Conservation (phyloP, 2,113 vertebrate genomes). For the Actenoides hombroni region DNA sequence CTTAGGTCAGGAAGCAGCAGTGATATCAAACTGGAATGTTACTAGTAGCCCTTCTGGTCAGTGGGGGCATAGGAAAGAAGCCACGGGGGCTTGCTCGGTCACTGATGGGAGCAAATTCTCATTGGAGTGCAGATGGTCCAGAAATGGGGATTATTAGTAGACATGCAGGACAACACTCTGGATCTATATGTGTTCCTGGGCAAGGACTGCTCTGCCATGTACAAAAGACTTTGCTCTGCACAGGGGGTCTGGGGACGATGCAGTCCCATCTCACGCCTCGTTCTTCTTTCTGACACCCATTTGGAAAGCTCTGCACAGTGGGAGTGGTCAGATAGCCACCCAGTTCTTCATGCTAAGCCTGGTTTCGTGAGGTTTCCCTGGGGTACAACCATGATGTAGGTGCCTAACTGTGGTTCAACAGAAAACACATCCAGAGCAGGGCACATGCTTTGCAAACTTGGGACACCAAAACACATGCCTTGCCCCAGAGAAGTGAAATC, state of each 20-base stretch:
- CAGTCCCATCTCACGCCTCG: background rate
- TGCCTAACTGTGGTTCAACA: background rate
- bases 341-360: background rate
- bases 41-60: background rate
- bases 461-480: background rate
- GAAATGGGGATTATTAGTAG: background rate
- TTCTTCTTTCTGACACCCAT: background rate
- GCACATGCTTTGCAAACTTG: background rate
- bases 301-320: background rate
- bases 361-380: background rate
- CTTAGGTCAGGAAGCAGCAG: slow-evolving; percentile 43
- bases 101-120: background rate
- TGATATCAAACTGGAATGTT: background rate
- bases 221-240: background rate
- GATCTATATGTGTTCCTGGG: background rate
- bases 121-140: background rate
- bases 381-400: background rate
- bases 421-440: background rate
- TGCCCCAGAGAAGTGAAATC: background rate
- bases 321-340: background rate
- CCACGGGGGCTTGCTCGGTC: background rate
- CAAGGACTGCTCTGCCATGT: background rate
- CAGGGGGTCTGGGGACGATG: background rate
- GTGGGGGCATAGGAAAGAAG: slow-evolving; percentile 9
- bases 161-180: background rate